Evolutionary conservation across 2,888 invertebrate species (phyloP), one percentile per base, ranked within the genome.

Genomic region (Orthosia gothica): DNA sequence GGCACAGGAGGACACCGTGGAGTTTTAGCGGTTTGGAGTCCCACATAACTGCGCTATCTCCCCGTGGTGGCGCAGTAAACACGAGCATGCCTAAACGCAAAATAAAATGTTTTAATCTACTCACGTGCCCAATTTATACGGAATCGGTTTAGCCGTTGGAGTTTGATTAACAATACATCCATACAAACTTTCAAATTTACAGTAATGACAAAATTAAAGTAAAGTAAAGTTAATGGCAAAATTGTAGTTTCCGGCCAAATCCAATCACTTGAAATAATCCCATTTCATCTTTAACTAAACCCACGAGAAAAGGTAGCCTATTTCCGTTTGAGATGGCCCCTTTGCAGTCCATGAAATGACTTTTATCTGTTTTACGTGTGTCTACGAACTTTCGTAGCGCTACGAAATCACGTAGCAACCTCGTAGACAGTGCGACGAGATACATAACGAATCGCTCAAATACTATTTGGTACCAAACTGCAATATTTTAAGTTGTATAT

Each of bases 341-440:
- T 47, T 52, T 11, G 5, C 11, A 32, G 32, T 7, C 1, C 55
- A 16, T 16, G 1, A n/a, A 52, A 47, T 15, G 20, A 47, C n/a
- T 23, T 12, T 13, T 26, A 54, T 18, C 26, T 16, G 4, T 23
- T 7, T 7, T 2, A 9, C 12, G 23, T 0, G 13, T 16, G n/a
- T 66, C 55, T 73, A 66, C 55, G 13, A 57, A 1, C 4, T 18
- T 61, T 64, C 57, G 76, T 69, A 69, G 70, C 68, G 50, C 81
- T 78, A 82, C 78, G 78, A 69, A 57, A 59, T 55, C n/a, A 32
- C 76, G 79, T 81, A 82, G 70, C 79, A 55, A 47, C 23, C 4
- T 55, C 49, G 70, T 66, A 66, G 57, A 52, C n/a, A 13, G 13
- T 49, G 62, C 79, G 74, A 68, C 55, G 67, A 47, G n/a, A 57